Conservation (phyloP, 1,140 invertebrate species). For the Drosophila chauvacae region DNA sequence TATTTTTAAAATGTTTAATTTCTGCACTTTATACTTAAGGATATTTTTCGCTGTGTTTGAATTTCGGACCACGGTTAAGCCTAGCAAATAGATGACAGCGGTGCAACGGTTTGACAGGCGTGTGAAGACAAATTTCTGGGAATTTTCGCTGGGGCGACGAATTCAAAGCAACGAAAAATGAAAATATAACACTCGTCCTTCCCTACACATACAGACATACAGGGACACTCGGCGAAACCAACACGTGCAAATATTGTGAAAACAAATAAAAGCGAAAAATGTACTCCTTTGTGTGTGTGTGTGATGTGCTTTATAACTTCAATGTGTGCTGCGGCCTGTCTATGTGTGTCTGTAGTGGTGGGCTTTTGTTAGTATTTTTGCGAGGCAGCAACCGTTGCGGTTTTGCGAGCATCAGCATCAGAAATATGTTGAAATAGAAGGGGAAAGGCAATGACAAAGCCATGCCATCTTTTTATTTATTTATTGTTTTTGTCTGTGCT, state of each 20-base stretch:
- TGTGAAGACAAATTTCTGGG: constrained; percentile 80
- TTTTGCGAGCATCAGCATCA: constrained; percentile 71
- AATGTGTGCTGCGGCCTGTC: constrained; percentile 51
- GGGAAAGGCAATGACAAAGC: constrained; percentile 71
- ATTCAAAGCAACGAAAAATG: constrained; percentile 60
- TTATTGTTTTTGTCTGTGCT: constrained; percentile 82
- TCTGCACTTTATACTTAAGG: no score
- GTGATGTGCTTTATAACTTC: constrained; percentile 63
- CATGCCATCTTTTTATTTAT: constrained; percentile 81
- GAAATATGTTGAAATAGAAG: constrained; percentile 23
- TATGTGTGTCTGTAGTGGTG: constrained; percentile 5
- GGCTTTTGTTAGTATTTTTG: constrained; percentile 1
- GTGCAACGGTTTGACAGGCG: constrained; percentile 79
- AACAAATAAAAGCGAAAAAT: constrained; percentile 73
- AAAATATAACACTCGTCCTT: constrained; percentile 51
- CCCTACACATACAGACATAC: constrained; percentile 4
- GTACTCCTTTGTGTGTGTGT: constrained; percentile 41
- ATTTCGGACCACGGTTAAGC: constrained; percentile 27
- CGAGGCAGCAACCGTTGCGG: constrained; percentile 49
- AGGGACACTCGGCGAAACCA: constrained; percentile 38
- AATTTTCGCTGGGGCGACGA: constrained; percentile 63
- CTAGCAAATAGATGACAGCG: constrained; percentile 74
- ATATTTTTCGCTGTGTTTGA: background rate
- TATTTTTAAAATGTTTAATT: no score
- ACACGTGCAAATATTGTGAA: constrained; percentile 60